phyloP scores from a whole-genome alignment of 2,888 invertebrate species.

The Microplitis manilae region DNA sequence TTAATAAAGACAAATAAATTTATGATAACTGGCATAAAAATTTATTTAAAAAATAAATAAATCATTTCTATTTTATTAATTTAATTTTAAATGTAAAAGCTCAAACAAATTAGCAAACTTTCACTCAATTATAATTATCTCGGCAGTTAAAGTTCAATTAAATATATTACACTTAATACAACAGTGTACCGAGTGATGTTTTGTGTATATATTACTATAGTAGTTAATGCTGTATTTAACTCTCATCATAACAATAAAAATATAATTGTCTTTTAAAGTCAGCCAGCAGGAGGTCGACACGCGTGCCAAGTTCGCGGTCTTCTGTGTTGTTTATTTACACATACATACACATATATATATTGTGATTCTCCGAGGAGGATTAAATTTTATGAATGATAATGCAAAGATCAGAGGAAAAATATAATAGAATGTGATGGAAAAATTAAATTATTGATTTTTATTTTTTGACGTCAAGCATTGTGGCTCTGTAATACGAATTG shows the following conservation, averaged over 20 bases:
- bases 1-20: too few relatives aligned
- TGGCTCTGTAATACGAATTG: too few relatives aligned
- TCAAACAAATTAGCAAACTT: slow-evolving; percentile 1
- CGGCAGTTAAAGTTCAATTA: background rate
- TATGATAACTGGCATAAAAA: too few relatives aligned
- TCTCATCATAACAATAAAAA: background rate
- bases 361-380: background rate
- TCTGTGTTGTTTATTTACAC: slow-evolving; percentile 8
- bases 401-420: too few relatives aligned
- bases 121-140: background rate
- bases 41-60: too few relatives aligned
- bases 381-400: too few relatives aligned
- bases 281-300: slow-evolving; percentile 3
- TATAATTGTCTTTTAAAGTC: background rate
- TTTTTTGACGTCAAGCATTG: too few relatives aligned
- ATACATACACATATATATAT: background rate
- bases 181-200: background rate
- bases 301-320: slow-evolving; percentile 20
- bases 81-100: background rate
- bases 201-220: background rate
- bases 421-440: too few relatives aligned
- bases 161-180: background rate
- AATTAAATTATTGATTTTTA: too few relatives aligned
- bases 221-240: background rate
- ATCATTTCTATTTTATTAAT: slow-evolving; percentile 4